Conservation (phyloP, 2,797 vertebrate species). For the Menidia menidia region DNA sequence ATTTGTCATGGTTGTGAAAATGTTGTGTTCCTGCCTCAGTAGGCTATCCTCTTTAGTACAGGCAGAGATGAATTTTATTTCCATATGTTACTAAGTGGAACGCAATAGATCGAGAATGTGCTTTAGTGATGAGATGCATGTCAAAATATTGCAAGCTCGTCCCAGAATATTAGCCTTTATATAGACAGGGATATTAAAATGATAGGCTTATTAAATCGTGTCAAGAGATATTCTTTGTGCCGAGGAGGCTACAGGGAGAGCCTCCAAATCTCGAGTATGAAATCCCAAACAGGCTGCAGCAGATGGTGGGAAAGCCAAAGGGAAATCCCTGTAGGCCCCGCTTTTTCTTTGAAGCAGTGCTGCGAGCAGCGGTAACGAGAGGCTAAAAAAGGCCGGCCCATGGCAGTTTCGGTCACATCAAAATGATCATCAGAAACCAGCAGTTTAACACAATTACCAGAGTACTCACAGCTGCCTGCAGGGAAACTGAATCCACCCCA, state of each 20-base stretch:
- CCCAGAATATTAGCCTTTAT: slow-evolving; percentile 9
- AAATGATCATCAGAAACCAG: slow-evolving; percentile 49
- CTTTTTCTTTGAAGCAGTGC: slow-evolving; percentile 68
- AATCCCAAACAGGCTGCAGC: slow-evolving; percentile 58
- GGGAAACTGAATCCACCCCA: slow-evolving; percentile 30
- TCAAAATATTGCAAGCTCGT: slow-evolving; percentile 10
- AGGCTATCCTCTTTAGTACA: slow-evolving; percentile 33
- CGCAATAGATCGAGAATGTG: slow-evolving; percentile 29
- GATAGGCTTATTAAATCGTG: slow-evolving; percentile 10
- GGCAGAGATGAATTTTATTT: slow-evolving; percentile 37
- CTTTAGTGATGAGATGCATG: slow-evolving; percentile 29
- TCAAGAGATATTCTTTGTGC: neutral
- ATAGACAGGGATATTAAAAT: neutral
- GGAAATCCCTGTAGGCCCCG: slow-evolving; percentile 69
- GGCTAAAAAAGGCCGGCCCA: slow-evolving; percentile 44
- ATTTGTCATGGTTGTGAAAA: slow-evolving; percentile 46
- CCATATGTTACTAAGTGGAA: slow-evolving; percentile 42
- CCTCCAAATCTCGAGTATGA: slow-evolving; percentile 57
- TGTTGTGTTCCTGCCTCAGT: slow-evolving; percentile 37
- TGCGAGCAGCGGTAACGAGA: slow-evolving; percentile 54
- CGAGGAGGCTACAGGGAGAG: slow-evolving; percentile 34
- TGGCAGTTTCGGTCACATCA: slow-evolving; percentile 47
- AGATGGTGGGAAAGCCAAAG: slow-evolving; percentile 80
- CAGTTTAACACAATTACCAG: slow-evolving; percentile 42
- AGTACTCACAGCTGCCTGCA: slow-evolving; percentile 18